These are phyloP conservation scores for Microtus montanus DNA, from an alignment of 2,113 vertebrate species.

Conservation along the genomic window DNA sequence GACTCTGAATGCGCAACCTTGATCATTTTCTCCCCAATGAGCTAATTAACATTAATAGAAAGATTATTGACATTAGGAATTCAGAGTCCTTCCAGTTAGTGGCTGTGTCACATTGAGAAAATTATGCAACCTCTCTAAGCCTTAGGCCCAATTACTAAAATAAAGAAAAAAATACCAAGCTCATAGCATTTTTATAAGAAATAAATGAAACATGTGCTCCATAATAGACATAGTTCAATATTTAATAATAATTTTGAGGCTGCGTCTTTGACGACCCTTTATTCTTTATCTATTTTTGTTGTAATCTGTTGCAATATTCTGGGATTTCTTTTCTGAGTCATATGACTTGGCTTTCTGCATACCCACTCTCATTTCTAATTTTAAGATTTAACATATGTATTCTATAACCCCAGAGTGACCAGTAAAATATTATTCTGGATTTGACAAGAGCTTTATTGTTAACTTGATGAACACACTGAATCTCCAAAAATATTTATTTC, in stretches of 20 bases:
- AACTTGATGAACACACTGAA: neutral
- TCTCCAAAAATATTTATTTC: conserved; percentile 16
- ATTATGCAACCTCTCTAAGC: neutral
- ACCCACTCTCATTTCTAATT: conserved; percentile 69
- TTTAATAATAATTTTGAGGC: conserved; percentile 34
- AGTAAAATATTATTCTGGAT: conserved; percentile 61
- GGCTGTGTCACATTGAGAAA: neutral
- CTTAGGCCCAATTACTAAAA: conserved; percentile 24
- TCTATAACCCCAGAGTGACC: conserved; percentile 53
- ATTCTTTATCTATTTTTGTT: conserved; percentile 32
- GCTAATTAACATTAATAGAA: conserved; percentile 50
- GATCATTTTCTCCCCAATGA: conserved; percentile 46
- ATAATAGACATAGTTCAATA: conserved; percentile 26
- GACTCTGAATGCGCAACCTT: conserved; percentile 38
- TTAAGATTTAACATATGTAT: conserved; percentile 57
- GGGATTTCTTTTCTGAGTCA: neutral
- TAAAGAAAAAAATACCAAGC: neutral
- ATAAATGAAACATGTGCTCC: neutral
- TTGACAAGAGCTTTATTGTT: conserved; percentile 57
- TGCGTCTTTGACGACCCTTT: conserved; percentile 18
- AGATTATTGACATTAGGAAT: conserved; percentile 30
- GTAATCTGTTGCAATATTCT: conserved; percentile 50
- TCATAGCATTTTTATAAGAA: conserved; percentile 23
- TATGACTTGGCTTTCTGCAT: conserved; percentile 55
- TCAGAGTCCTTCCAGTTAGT: conserved; percentile 24